These are phyloP conservation scores for Clarias laeviceps DNA, from an alignment of 2,797 vertebrate genomes.

Conservation along the genomic window DNA sequence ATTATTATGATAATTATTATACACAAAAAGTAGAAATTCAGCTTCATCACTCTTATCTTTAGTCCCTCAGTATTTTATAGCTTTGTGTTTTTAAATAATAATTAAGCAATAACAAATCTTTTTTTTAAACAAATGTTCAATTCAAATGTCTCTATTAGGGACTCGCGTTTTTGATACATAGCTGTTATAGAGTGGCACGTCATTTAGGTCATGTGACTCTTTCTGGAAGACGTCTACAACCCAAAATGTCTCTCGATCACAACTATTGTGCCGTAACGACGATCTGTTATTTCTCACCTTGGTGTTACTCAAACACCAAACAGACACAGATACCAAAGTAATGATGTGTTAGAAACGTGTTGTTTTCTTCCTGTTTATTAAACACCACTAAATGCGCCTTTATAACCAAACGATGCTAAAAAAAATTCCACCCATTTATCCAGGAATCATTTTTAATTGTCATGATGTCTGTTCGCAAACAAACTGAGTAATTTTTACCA, in stretches of 20 bases:
- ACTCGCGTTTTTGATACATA: not conserved
- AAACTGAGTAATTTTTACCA: not conserved
- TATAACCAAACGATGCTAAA: not conserved
- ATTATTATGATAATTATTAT: no score
- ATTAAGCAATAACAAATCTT: not conserved
- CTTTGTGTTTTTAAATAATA: not conserved
- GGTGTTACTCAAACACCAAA: not conserved
- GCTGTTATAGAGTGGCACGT: not conserved
- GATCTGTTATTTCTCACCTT: not conserved
- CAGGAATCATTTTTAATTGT: not conserved
- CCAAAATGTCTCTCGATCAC: not conserved
- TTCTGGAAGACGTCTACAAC: not conserved
- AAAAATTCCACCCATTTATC: not conserved
- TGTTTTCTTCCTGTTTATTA: not conserved
- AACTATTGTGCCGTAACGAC: not conserved
- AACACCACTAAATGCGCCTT: not conserved
- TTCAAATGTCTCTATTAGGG: not conserved
- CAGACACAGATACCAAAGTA: not conserved
- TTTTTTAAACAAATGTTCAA: not conserved
- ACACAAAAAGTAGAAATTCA: not conserved
- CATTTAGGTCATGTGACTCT: not conserved
- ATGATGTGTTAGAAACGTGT: not conserved
- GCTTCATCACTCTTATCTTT: not conserved
- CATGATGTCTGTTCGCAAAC: not conserved
- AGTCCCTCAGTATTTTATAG: not conserved